phyloP scores from a whole-genome alignment of 2,113 vertebrate species.

The Neotoma lepida region DNA sequence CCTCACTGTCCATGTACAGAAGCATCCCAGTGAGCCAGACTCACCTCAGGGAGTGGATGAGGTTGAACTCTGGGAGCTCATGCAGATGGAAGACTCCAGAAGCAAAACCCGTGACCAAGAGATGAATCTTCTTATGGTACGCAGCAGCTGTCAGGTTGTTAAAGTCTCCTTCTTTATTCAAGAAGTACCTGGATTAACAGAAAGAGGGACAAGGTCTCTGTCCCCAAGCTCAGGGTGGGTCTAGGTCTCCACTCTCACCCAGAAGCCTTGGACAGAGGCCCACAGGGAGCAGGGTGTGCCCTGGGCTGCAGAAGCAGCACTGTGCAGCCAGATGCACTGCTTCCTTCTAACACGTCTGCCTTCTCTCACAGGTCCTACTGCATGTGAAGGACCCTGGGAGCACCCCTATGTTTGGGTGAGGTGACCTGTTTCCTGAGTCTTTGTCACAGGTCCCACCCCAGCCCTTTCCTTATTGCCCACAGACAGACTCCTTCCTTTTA shows the following conservation, averaged over 20 bases:
- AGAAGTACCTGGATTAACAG: conserved; percentile 88
- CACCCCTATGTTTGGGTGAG: background rate
- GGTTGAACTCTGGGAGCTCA: conserved; percentile 95
- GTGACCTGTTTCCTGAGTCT: background rate
- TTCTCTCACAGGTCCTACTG: background rate
- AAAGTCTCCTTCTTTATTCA: conserved; percentile 97
- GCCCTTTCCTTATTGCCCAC: background rate
- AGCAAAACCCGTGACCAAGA: conserved; percentile 95
- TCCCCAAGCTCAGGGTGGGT: background rate
- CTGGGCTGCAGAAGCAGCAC: too few relatives aligned
- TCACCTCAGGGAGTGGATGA: conserved; percentile 97
- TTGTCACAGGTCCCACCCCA: too few relatives aligned
- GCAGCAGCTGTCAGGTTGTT: conserved; percentile 92
- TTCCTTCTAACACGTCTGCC: background rate
- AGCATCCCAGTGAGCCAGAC: background rate
- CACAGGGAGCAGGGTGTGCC: fast-evolving
- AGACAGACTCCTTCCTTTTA: background rate
- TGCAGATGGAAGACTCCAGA: conserved; percentile 97
- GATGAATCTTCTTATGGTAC: conserved; percentile 91
- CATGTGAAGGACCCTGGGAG: background rate
- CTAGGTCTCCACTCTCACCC: background rate
- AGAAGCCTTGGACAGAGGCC: background rate
- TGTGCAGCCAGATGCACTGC: background rate
- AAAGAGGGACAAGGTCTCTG: background rate
- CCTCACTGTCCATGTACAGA: fast-evolving